Percentiles rank a stretch among this genome's conserved stretches.
Evolutionary conservation across 2,113 vertebrate genomes (phyloP).

Genomic region (Lycocorax pyrrhopterus): DNA sequence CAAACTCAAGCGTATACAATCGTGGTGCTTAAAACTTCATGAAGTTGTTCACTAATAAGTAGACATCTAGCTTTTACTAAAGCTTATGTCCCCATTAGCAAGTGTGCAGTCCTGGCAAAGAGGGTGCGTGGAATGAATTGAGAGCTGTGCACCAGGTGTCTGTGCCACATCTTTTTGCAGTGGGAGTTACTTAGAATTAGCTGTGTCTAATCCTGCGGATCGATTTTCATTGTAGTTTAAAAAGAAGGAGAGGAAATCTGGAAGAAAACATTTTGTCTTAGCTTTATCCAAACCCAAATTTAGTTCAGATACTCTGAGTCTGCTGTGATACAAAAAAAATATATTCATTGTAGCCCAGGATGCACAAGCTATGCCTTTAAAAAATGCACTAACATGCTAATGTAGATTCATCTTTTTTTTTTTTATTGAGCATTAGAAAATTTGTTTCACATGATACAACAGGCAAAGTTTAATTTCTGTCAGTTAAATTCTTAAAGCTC

Average conservation of each 20-base stretch:
- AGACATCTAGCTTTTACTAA: not conserved
- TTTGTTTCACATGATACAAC: not conserved
- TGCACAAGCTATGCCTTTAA: not conserved
- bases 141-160: not conserved
- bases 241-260: not conserved
- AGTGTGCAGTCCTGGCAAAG: not conserved
- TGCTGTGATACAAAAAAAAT: not conserved
- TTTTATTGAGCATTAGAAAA: not conserved
- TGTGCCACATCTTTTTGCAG: not conserved
- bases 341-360: not conserved
- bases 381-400: not conserved
- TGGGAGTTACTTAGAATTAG: not conserved
- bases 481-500: not conserved
- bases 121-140: accelerated
- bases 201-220: not conserved
- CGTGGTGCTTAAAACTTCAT: not conserved
- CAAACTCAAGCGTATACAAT: not conserved
- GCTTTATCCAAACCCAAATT: not conserved
- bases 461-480: not conserved
- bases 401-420: not conserved
- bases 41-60: not conserved
- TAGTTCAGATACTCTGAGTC: not conserved
- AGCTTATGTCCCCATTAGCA: not conserved
- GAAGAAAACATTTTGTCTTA: not conserved
- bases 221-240: not conserved